Percentiles rank a stretch among this genome's conserved stretches.
These are phyloP conservation scores for Ectemnius lituratus DNA, from an alignment of 2,888 invertebrate genomes.

Conservation along the genomic window DNA sequence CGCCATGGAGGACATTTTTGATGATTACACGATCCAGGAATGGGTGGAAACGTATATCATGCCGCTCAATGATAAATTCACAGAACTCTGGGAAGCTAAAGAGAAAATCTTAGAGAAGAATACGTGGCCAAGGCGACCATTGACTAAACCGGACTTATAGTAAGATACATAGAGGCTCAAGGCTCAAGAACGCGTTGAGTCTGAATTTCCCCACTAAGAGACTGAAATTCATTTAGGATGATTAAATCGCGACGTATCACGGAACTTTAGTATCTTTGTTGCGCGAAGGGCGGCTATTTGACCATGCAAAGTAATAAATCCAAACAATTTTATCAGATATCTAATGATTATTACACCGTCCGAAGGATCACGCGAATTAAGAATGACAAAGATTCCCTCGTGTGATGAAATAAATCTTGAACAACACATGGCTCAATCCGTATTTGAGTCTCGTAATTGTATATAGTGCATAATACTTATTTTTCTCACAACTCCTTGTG, in stretches of 20 bases:
- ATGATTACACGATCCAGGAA: constrained; percentile 76
- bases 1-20: constrained; percentile 77
- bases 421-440: too few relatives aligned
- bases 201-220: constrained; percentile 34
- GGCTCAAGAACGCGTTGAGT: background rate
- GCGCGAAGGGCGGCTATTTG: constrained; percentile 24
- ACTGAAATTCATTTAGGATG: constrained; percentile 45
- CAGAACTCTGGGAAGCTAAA: constrained; percentile 74
- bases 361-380: too few relatives aligned
- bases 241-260: constrained; percentile 13
- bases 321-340: constrained; percentile 1
- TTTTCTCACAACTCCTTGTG: too few relatives aligned
- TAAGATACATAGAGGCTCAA: background rate
- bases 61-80: constrained; percentile 76
- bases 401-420: too few relatives aligned
- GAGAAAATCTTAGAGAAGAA: constrained; percentile 78
- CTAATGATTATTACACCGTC: too few relatives aligned
- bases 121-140: constrained; percentile 80
- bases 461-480: too few relatives aligned
- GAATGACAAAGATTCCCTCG: too few relatives aligned
- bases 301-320: constrained; percentile 14
- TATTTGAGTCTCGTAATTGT: too few relatives aligned
- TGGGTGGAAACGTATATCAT: constrained; percentile 77
- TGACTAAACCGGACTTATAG: constrained; percentile 67
- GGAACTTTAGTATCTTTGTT: constrained; percentile 30